Percentiles rank a stretch among this genome's conserved stretches.
phyloP scores from a whole-genome alignment of 2,797 vertebrate genomes.

The Phrynocephalus forsythii region DNA sequence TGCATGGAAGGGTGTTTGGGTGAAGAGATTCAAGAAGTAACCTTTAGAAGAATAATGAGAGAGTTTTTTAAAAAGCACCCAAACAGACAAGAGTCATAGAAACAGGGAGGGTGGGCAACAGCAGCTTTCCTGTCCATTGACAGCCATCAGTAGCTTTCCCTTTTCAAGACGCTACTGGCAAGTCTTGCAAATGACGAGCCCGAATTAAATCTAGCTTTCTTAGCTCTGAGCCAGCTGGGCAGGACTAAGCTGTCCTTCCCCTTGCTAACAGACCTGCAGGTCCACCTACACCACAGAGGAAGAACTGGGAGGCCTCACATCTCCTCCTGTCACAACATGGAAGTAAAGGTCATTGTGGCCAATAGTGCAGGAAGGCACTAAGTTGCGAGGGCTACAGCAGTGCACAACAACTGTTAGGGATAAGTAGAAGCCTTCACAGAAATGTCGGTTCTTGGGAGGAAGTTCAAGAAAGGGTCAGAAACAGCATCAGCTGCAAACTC shows the following conservation, averaged over 20 bases:
- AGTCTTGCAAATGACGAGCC: not conserved
- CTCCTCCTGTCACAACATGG: not conserved
- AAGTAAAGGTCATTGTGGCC: no score
- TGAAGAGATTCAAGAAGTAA: not conserved
- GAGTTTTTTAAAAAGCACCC: not conserved
- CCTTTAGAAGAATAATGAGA: not conserved
- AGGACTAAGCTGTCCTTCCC: not conserved
- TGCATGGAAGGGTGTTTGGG: no score
- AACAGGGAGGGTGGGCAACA: not conserved
- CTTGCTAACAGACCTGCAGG: not conserved
- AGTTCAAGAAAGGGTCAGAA: not conserved
- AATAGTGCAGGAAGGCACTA: not conserved
- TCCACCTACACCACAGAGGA: not conserved
- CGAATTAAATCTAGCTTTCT: not conserved
- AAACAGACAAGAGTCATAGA: no score
- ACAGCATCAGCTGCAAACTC: no score
- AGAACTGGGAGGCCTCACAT: not conserved
- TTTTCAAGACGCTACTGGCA: not conserved
- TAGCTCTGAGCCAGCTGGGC: not conserved
- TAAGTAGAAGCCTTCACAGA: not conserved
- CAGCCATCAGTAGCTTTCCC: no score
- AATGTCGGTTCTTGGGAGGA: not conserved
- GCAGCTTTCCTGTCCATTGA: not conserved
- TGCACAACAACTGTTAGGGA: not conserved
- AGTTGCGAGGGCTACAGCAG: not conserved